A percentile compares a stretch with the other conserved stretches of the same genome.
phyloP scores from a whole-genome alignment of 2,113 vertebrate species.

The Clarias gariepinus region DNA sequence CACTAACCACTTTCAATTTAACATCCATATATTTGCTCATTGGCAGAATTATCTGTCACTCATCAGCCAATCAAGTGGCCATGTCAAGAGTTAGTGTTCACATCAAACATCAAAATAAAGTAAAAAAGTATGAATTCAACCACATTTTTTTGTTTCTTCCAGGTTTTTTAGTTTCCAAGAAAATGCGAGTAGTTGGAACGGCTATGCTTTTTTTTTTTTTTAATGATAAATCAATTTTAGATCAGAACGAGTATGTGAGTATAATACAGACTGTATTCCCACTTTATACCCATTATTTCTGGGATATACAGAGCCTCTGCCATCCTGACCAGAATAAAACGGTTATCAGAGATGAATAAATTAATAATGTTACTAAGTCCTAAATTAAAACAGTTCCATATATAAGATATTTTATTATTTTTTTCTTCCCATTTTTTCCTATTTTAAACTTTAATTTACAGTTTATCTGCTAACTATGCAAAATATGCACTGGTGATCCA shows the following conservation, averaged over 20 bases:
- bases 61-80: too few relatives aligned
- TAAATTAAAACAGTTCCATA: background rate
- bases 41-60: too few relatives aligned
- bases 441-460: background rate
- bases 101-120: too few relatives aligned
- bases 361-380: background rate
- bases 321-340: background rate
- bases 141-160: too few relatives aligned
- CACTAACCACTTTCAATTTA: too few relatives aligned
- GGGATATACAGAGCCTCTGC: too few relatives aligned
- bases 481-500: background rate
- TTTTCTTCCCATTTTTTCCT: background rate
- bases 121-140: too few relatives aligned
- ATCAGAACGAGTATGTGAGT: background rate
- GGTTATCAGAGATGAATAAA: background rate
- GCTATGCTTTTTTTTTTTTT: background rate
- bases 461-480: background rate
- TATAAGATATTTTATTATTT: background rate
- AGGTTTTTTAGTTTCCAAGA: background rate
- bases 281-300: too few relatives aligned
- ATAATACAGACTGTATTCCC: too few relatives aligned
- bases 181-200: background rate
- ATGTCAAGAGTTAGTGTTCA: too few relatives aligned
- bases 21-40: too few relatives aligned
- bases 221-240: background rate